Evolutionary conservation across 2,888 invertebrate species (phyloP), one percentile per base, ranked within the genome.

Genomic region (Drosophila pseudotakahashii): DNA sequence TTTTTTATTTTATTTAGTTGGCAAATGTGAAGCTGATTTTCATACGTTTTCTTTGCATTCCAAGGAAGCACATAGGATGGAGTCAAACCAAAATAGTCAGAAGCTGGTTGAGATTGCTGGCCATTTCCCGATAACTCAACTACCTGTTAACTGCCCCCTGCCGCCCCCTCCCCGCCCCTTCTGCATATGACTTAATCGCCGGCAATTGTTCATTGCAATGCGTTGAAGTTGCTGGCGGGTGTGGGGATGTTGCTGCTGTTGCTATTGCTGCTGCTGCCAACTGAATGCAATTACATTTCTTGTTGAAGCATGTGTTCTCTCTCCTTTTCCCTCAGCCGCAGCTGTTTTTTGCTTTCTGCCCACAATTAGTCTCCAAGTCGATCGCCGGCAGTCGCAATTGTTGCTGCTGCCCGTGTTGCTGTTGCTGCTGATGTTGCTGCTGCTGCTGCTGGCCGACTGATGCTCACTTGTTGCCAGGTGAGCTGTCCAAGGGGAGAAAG

Each of bases 171-270:
- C 11, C 34, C 7, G 10, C 13, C 44, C 14, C 32, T 10, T 19
- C 41, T n/a, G 30, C 73, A 78, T 83, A 83, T 84, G 85, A 87
- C 84, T 84, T 84, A 84, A 84, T 85, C 88, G 79, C 51, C 57
- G 72, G 64, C 87, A 86, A 84, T 86, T 86, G 81, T 86, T 81
- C 57, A 58, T 75, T 64, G 81, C 81, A 73, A 69, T 76, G 81
- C 70, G 47, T 70, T 76, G 50, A 55, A 42, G 66, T 66, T 71
- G 61, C 36, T 50, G 62, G 44, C 41, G 70, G 51, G 41, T 36
- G 37, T 30, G 61, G 37, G 59, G 67, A 30, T 59, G 60, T 48
- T 59, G 75, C 47, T 45, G 57, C 34, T 45, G 52, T 39, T 48
- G 68, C 37, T 63, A 7, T 30, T 30, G 30, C 30, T 7, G 67